Base-by-base conservation (phyloP, 64 coral and sea anemone species). In the Acropora tenuis region DNA sequence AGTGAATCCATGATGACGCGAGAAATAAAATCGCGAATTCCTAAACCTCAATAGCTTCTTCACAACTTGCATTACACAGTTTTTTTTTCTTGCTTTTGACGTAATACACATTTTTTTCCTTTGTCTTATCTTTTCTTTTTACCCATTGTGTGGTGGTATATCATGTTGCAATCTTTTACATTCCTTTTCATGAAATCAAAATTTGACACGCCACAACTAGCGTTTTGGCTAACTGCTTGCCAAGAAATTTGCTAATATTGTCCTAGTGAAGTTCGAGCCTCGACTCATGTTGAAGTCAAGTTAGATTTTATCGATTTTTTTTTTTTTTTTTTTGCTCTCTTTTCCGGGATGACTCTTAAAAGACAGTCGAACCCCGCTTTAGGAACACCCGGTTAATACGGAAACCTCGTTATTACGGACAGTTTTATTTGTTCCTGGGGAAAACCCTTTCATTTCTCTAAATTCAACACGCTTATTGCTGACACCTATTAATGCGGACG, bases 331-430 rank as follows among this genome's bases (percentile, higher is more conserved):
- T 65, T 8, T 1, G 8, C 1, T 65, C 60, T 65, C 16, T 65
- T 65, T 16, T 16, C 8, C 8, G 60, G 16, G 6, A 63, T 65
- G 60, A 65, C 60, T 65, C 60, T 65, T 65, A 65, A 65, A 65
- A 65, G 30, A 69, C 67, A 69, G 67, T 69, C 67, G 67, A 69
- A 69, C 3, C 67, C 67, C 67, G 67, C 67, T 69, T 69, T 69
- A 69, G 6, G 67, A 69, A 69, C 67, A 69, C 67, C 12, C 67
- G 12, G 12, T 69, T 69, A 69, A 69, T 69, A 69, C 67, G 67
- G 19, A 15, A 6, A 69, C 12, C 67, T 15, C 67, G 67, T 69
- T 69, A 69, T 69, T 53, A 53, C 50, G 50, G 50, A 53, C 50
- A 53, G 50, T 53, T 8, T 8, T 53, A 0, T 53, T 53, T 53